Evolutionary conservation across 2,797 vertebrate species (phyloP), one percentile per base, ranked within the genome.

Genomic region (Danio jaintianensis): DNA sequence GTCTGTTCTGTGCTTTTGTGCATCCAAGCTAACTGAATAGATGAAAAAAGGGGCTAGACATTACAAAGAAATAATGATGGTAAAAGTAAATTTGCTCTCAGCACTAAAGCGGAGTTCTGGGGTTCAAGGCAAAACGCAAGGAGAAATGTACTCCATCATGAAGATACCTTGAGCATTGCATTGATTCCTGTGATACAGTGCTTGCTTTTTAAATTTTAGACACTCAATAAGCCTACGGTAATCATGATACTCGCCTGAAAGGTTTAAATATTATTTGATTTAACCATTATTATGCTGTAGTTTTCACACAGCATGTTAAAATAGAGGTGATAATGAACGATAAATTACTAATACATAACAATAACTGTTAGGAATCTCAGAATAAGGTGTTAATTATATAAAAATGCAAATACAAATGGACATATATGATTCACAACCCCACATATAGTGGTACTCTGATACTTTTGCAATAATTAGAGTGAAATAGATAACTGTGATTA

Each of bases 11-110:
- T 70, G 71, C 66, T 78, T 75, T 70, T 80, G 47, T 48, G 29
- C 68, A 52, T 59, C 42, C 12, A 22, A 40, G 62, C 78, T 66
- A 63, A 8, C 15, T 3, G 7, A 63, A 53, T 36, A 52, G 29
- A 78, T 62, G 63, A 15, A 38, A 47, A 64, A 78, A 47, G 70
- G 77, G 53, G 48, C 53, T 64, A 53, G 22, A 63, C 75, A 36
- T 82, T 73, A 38, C 67, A 74, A 77, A 81, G 83, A 87, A 86
- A 73, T 77, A 82, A 59, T 62, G 52, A 83, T 64, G 74, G 74
- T 87, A 85, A 86, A 87, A 87, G 88, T 88, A 89, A 91, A 91
- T 93, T 90, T 86, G 85, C 75, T 84, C 83, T 81, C 62, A 68
- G 72, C 80, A 88, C 80, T 83, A 71, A 71, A 72, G 72, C 42